These are phyloP conservation scores for Peromyscus attwateri DNA, from an alignment of 2,797 vertebrate species.

Conservation along the genomic window DNA sequence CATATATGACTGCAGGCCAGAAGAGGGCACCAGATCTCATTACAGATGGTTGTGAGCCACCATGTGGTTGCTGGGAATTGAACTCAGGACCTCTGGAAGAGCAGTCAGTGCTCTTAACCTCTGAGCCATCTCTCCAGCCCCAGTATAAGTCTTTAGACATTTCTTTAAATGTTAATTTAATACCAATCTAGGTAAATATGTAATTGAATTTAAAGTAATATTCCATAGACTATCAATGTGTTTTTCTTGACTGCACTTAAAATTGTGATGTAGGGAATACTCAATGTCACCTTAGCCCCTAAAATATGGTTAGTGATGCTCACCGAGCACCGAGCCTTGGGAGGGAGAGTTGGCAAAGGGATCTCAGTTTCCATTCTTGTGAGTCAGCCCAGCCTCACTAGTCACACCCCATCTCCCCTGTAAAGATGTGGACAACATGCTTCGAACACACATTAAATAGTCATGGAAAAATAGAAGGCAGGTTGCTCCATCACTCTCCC, in stretches of 20 bases:
- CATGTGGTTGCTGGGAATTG: too few species aligned
- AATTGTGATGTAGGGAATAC: neutral
- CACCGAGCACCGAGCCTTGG: neutral
- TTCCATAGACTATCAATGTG: neutral
- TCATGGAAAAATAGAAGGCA: neutral
- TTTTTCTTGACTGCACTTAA: conserved; percentile 22
- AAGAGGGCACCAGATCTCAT: too few species aligned
- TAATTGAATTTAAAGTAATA: conserved; percentile 14
- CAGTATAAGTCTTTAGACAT: neutral
- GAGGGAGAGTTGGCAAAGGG: neutral
- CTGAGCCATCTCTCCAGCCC: too few species aligned
- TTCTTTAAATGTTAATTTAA: neutral
- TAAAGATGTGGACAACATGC: neutral
- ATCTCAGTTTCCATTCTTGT: neutral
- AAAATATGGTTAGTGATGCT: neutral
- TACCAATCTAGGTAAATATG: neutral
- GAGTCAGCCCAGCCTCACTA: neutral
- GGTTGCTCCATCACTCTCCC: neutral
- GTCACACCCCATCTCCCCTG: neutral
- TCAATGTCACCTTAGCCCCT: neutral
- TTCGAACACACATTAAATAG: neutral
- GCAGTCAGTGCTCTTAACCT: too few species aligned
- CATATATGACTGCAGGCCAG: too few species aligned
- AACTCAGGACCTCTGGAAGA: too few species aligned
- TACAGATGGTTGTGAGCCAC: too few species aligned